Conservation (phyloP, 2,113 vertebrate genomes). For the Hippocampus guttulatus region DNA sequence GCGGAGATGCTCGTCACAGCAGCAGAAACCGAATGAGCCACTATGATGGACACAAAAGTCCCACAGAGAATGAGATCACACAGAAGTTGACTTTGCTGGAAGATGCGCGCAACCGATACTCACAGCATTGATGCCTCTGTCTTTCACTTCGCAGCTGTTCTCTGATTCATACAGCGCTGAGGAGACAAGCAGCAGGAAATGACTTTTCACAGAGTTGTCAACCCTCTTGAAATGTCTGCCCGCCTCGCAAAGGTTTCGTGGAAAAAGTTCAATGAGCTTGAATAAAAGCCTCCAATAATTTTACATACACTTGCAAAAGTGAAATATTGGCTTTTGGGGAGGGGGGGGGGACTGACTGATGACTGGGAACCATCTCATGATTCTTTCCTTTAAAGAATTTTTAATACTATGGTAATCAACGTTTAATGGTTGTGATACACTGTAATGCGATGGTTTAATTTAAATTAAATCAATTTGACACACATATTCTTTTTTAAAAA, state of each 20-base stretch:
- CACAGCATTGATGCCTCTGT: constrained; percentile 71
- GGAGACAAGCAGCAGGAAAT: constrained; percentile 29
- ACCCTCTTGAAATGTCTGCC: not conserved
- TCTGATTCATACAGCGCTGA: constrained; percentile 71
- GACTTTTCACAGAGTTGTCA: not conserved
- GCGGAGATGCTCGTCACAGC: constrained; percentile 53
- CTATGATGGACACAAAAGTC: constrained; percentile 38
- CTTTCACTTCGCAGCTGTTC: constrained; percentile 67
- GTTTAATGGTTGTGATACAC: too few species aligned
- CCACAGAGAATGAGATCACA: constrained; percentile 6
- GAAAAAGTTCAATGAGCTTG: not conserved
- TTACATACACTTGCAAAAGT: too few species aligned
- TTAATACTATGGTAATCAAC: too few species aligned
- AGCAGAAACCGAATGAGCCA: constrained; percentile 71
- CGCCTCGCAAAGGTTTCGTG: not conserved
- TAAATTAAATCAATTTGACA: too few species aligned
- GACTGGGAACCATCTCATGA: too few species aligned
- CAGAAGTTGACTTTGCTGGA: not conserved
- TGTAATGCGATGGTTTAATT: too few species aligned
- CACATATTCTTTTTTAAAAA: too few species aligned
- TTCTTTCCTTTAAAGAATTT: too few species aligned
- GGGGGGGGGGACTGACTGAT: too few species aligned
- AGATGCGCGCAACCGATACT: constrained; percentile 37
- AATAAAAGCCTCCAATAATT: too few species aligned
- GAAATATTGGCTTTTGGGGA: too few species aligned